These are phyloP conservation scores for Danaus chrysippus DNA, from an alignment of 2,888 invertebrate genomes.

Conservation along the genomic window DNA sequence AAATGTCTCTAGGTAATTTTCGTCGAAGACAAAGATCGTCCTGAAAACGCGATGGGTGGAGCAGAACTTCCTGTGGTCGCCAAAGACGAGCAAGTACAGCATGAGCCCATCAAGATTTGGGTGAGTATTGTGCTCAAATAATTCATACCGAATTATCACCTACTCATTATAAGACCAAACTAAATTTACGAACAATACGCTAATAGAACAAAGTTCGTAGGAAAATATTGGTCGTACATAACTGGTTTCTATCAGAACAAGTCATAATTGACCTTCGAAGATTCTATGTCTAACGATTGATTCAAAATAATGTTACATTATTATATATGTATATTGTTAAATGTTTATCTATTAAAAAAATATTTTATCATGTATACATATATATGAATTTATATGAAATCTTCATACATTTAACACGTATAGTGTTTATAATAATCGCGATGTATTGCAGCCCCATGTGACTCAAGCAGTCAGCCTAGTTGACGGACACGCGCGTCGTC, in stretches of 20 bases:
- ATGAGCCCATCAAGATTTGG: conserved; percentile 54
- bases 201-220: too few relatives aligned
- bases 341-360: too few relatives aligned
- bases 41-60: conserved; percentile 61
- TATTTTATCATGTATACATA: too few relatives aligned
- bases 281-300: too few relatives aligned
- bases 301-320: too few relatives aligned
- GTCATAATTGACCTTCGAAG: too few relatives aligned
- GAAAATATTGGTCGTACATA: too few relatives aligned
- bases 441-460: conserved; percentile 60
- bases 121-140: conserved; percentile 42
- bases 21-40: conserved; percentile 70
- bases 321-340: too few relatives aligned
- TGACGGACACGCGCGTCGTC: conserved; percentile 83
- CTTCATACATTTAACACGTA: too few relatives aligned
- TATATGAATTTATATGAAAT: too few relatives aligned
- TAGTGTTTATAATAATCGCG: too few relatives aligned
- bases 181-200: neutral
- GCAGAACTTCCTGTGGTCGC: conserved; percentile 41
- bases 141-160: conserved; percentile 17
- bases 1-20: conserved; percentile 64
- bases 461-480: conserved; percentile 50
- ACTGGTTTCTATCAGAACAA: too few relatives aligned
- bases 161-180: conserved; percentile 8
- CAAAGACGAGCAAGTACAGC: conserved; percentile 41